Evolutionary conservation across 1,140 invertebrate species (phyloP).

Genomic region (Riptortus pedestris): DNA sequence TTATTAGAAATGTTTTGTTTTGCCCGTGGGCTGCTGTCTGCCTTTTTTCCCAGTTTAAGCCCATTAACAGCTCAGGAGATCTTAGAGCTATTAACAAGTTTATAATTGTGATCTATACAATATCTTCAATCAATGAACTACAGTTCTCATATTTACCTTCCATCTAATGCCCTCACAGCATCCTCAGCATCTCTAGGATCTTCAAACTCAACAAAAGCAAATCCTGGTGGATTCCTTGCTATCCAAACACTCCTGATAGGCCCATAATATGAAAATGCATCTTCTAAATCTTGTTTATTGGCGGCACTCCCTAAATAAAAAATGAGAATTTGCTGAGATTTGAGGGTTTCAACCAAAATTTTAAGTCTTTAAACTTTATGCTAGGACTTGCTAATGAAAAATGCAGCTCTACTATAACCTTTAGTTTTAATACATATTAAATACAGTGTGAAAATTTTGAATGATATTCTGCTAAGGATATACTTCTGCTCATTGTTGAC

Average conservation of each 20-base stretch:
- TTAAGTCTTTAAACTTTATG: background rate
- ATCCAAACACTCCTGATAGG: slow-evolving; percentile 90
- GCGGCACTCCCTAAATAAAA: slow-evolving; percentile 47
- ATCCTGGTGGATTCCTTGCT: slow-evolving; percentile 81
- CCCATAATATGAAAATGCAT: slow-evolving; percentile 90
- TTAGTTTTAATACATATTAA: no score
- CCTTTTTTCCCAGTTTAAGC: no score
- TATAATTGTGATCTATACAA: no score
- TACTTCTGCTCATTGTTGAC: no score
- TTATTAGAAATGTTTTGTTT: no score
- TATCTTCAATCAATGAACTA: no score
- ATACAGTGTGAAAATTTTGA: no score
- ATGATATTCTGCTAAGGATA: no score
- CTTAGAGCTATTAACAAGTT: no score
- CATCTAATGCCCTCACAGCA: slow-evolving; percentile 66
- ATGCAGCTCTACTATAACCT: no score
- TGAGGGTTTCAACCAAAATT: background rate
- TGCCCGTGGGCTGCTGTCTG: no score
- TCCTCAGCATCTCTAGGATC: slow-evolving; percentile 83
- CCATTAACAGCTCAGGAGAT: no score
- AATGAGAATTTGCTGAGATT: background rate
- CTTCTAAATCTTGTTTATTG: slow-evolving; percentile 83
- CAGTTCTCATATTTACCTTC: slow-evolving; percentile 45
- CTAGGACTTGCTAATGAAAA: background rate
- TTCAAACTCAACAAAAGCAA: slow-evolving; percentile 95